Base-by-base conservation (phyloP, 1,140 invertebrate genomes). In the Acromyrmex heyeri region DNA sequence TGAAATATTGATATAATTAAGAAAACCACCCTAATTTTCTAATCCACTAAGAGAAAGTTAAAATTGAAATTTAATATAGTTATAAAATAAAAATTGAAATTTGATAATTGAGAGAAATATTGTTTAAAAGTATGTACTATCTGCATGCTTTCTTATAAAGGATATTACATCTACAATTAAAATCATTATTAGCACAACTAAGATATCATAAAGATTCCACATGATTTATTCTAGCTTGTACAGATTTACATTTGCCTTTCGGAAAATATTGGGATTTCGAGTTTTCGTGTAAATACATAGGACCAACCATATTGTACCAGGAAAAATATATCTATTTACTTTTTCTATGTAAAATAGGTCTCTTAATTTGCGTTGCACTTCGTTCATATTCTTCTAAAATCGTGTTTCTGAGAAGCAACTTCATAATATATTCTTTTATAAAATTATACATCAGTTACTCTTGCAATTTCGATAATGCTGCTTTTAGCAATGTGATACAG, bases 241-340 rank as follows among this genome's bases (percentile, higher is more conserved):
- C 75, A 85, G 50, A 81, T 81, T 48, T 77, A 90, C 64, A 89
- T 82, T 88, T 27, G 65, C 67, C 81, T 87, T 53, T 48, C 21
- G 27, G 48, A 78, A 89, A 86, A 90, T 90, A 90, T 86, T 67
- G 21, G 48, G 44, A 79, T 72, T 86, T 27, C 65, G 10, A 1
- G 10, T 76, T 50, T 61, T 21, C 48, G 48, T 50, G 30, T 78
- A 59, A 16, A 79, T 57, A 67, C 50, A 67, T 48, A 38, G 27
- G 12, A 7, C 2, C 77, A 48, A 55, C 61, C 16, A 62, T 18
- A 30, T 38, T 82, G 3, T 88, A 88, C 18, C 69, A 85, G 67
- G 77, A 89, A 89, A 89, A 77, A 88, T 90, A 81, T 90, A 88
- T 90, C 67, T 78, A 86, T 90, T 82, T 90, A 0, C 30, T 3